Conservation (phyloP, 2,113 vertebrate species). For the Mixornis gularis region DNA sequence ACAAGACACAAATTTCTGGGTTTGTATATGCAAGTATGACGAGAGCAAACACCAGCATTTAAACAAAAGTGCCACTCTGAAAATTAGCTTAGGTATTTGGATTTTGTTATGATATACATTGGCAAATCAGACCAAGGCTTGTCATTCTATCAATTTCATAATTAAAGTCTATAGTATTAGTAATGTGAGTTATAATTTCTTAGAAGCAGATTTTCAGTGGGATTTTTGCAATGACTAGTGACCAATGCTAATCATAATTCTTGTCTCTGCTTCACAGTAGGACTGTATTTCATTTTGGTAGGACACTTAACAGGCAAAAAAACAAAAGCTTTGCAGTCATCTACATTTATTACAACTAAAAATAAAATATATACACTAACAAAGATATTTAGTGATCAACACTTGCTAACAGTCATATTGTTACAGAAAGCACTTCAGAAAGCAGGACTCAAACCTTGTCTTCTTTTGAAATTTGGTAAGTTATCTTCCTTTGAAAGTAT, state of each 20-base stretch:
- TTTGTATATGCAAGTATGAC: neutral
- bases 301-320: neutral
- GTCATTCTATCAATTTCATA: neutral
- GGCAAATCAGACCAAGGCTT: neutral
- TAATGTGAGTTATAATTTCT: neutral
- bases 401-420: neutral
- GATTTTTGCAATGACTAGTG: neutral
- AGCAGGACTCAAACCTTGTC: neutral
- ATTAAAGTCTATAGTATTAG: neutral
- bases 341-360: slow-evolving; percentile 16
- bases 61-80: neutral
- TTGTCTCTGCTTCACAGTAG: neutral
- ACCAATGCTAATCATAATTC: neutral
- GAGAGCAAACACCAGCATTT: neutral
- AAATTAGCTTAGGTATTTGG: neutral
- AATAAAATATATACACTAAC: neutral
- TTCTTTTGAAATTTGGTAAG: slow-evolving; percentile 33
- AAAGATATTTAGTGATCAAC: neutral
- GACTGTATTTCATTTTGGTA: neutral
- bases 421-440: slow-evolving; percentile 3
- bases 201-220: neutral
- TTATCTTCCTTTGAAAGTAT: slow-evolving; percentile 42
- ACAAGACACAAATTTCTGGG: neutral
- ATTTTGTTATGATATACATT: neutral
- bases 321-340: neutral